A percentile compares a stretch with the other conserved stretches of the same genome.
Conservation (phyloP, 2,113 vertebrate genomes). For the Pituophis catenifer region DNA sequence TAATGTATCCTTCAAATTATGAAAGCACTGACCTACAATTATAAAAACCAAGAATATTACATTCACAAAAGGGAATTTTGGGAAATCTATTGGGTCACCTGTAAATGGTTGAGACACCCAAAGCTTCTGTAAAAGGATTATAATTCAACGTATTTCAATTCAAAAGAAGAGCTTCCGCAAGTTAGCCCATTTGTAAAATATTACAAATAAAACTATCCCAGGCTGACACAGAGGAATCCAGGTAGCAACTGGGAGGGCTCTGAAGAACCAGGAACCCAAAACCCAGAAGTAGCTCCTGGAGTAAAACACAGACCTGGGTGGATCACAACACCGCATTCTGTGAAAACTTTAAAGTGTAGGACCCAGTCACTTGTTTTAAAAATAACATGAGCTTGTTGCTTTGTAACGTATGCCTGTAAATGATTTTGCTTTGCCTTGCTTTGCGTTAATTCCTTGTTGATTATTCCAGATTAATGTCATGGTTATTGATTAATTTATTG, state of each 20-base stretch:
- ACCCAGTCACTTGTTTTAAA: background rate
- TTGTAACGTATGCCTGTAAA: background rate
- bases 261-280: background rate
- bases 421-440: conserved; percentile 14
- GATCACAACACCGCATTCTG: background rate
- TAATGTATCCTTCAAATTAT: background rate
- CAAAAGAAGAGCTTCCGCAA: conserved; percentile 3
- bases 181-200: background rate
- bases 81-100: conserved; percentile 38
- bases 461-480: conserved; percentile 19
- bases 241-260: background rate
- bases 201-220: background rate
- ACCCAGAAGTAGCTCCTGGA: background rate
- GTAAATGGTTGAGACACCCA: background rate
- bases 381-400: background rate
- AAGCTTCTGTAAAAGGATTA: conserved; percentile 9
- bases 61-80: conserved; percentile 14
- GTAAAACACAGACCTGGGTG: background rate
- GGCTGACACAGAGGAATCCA: background rate
- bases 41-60: conserved; percentile 8
- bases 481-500: conserved; percentile 19
- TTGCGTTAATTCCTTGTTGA: conserved; percentile 30
- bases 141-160: conserved; percentile 22
- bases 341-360: background rate
- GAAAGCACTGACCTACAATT: conserved; percentile 32